A percentile compares a stretch with the other conserved stretches of the same genome.
Conservation (phyloP, 1,140 invertebrate genomes). For the Lerema accius region DNA sequence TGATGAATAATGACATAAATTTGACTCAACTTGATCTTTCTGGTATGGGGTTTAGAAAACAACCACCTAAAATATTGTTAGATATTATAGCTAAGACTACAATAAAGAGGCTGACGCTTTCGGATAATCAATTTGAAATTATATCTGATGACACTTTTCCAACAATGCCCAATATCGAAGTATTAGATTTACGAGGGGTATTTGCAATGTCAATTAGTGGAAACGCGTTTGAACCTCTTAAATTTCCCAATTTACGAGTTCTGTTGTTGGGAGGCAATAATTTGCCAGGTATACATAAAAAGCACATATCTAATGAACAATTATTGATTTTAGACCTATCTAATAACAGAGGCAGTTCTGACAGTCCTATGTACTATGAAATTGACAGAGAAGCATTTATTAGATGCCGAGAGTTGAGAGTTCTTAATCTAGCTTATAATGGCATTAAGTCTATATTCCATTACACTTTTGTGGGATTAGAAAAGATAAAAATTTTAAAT, state of each 20-base stretch:
- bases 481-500: constrained; percentile 72
- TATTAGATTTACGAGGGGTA: constrained; percentile 77
- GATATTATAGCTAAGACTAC: constrained; percentile 78
- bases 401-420: constrained; percentile 53
- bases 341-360: constrained; percentile 66
- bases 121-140: constrained; percentile 82
- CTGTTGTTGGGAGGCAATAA: constrained; percentile 79
- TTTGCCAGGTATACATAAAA: constrained; percentile 73
- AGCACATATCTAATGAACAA: constrained; percentile 72
- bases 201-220: constrained; percentile 56
- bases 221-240: constrained; percentile 61
- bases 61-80: constrained; percentile 69
- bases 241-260: constrained; percentile 77
- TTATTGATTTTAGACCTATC: constrained; percentile 79
- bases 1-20: constrained; percentile 62
- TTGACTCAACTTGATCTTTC: constrained; percentile 76
- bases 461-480: constrained; percentile 76
- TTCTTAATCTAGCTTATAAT: constrained; percentile 79
- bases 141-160: constrained; percentile 79
- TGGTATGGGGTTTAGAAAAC: constrained; percentile 79
- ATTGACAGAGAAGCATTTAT: constrained; percentile 67
- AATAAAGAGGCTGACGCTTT: constrained; percentile 75
- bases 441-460: constrained; percentile 74
- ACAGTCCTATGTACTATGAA: constrained; percentile 74
- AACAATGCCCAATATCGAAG: constrained; percentile 77